A percentile compares a stretch with the other conserved stretches of the same genome.
Conservation (phyloP, 2,797 vertebrate genomes). For the Girardinus metallicus region DNA sequence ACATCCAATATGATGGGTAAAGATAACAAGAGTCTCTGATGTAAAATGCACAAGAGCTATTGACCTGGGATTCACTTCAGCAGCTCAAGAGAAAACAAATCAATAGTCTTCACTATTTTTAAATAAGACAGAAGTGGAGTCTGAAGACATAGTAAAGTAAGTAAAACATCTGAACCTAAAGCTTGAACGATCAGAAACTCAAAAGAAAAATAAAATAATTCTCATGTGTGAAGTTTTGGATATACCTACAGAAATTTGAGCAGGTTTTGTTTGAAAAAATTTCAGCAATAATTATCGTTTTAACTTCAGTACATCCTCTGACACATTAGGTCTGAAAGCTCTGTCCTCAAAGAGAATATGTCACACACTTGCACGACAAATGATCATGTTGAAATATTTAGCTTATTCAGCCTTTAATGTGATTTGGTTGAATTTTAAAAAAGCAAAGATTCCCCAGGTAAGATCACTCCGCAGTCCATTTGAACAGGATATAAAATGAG, state of each 20-base stretch:
- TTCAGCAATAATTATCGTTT: slow-evolving; percentile 45
- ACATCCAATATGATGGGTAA: neutral
- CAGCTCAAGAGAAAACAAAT: neutral
- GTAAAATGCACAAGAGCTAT: neutral
- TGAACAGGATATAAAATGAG: slow-evolving; percentile 63
- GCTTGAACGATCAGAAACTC: neutral
- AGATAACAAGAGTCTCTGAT: neutral
- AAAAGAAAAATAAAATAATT: too few species aligned
- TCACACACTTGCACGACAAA: slow-evolving; percentile 50
- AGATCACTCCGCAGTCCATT: slow-evolving; percentile 63
- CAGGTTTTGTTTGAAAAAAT: slow-evolving; percentile 41
- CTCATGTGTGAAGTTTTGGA: slow-evolving; percentile 32
- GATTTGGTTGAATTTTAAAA: slow-evolving; percentile 59
- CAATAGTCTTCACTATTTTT: neutral
- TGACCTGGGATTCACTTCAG: neutral
- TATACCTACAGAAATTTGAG: slow-evolving; percentile 23
- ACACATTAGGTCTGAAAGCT: neutral
- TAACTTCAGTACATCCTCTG: neutral
- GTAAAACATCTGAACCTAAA: neutral
- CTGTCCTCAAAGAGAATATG: slow-evolving; percentile 69
- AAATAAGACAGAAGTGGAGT: neutral
- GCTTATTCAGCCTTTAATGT: slow-evolving; percentile 50
- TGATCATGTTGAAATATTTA: slow-evolving; percentile 64
- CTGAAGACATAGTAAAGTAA: neutral
- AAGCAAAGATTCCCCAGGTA: slow-evolving; percentile 69